These are phyloP conservation scores for Temnothorax rugatulus DNA, from an alignment of 2,888 invertebrate species.

Conservation along the genomic window DNA sequence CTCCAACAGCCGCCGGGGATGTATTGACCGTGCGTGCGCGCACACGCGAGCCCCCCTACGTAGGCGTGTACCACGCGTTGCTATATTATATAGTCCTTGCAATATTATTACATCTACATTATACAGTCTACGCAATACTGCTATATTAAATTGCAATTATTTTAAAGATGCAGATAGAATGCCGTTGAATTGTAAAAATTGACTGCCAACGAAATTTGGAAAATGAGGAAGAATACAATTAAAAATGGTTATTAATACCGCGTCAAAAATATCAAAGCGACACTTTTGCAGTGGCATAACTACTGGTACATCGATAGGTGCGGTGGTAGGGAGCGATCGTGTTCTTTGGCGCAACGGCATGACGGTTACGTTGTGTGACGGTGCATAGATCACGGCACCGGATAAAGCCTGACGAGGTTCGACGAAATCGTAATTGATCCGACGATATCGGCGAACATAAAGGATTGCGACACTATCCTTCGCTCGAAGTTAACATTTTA, in stretches of 20 bases:
- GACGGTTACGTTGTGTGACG: conserved; percentile 42
- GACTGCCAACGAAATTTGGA: not conserved
- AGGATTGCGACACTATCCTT: conserved; percentile 20
- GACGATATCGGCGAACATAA: conserved; percentile 43
- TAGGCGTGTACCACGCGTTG: conserved; percentile 42
- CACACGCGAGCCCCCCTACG: conserved; percentile 33
- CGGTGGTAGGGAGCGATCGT: not conserved
- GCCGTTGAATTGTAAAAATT: not conserved
- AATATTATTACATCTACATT: not conserved
- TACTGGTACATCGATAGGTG: not conserved
- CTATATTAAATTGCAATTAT: not conserved
- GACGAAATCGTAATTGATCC: conserved; percentile 62
- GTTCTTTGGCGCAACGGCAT: conserved; percentile 25
- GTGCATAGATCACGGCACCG: conserved; percentile 34
- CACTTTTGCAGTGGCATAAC: not conserved
- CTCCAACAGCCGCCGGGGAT: conserved; percentile 56
- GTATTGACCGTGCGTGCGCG: conserved; percentile 70
- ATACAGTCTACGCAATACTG: not conserved
- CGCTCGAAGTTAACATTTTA: conserved; percentile 20
- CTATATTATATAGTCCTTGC: not conserved
- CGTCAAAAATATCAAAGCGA: not conserved
- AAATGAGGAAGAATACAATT: not conserved
- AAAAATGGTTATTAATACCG: not conserved
- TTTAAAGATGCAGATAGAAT: not conserved
- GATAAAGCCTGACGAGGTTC: conserved; percentile 60